Base-by-base conservation (phyloP, 2,888 invertebrate species). In the Drosophila subquinaria region DNA sequence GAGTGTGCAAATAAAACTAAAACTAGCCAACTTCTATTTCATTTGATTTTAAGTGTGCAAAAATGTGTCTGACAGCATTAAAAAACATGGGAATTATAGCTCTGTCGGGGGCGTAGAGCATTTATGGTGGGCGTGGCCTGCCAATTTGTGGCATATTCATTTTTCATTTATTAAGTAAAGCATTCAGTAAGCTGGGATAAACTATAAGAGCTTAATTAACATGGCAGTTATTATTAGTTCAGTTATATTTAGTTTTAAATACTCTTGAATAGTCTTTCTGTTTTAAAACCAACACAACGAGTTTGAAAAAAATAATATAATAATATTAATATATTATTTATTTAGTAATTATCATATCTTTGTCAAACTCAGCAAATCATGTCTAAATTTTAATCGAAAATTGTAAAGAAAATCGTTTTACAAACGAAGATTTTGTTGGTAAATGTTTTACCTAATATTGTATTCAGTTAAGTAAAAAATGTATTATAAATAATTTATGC, bases 1-100 rank as follows among this genome's bases (percentile, higher is more conserved):
- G 33, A 23, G n/a, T 35, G n/a, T 23, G 53, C 17, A 42, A 42
- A 42, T 42, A 42, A 11, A 57, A 36, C 42, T 50, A 9, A 11
- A 2, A 60, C n/a, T 9, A 20, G 15, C 27, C 30, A 15, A 33
- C 30, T 42, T 57, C 10, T 35, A 36, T 61, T 17, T 52, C n/a
- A 36, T 30, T 30, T 42, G 42, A n/a, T 33, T 48, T 40, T 52
- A 10, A 17, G 13, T 38, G 33, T 45, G 10, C 8, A 13, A 20
- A 13, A 27, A 9, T 36, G 42, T 47, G 40, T 50, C 17, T 10
- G 47, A 27, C 11, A 47, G 23, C 13, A 6, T 40, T 2, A n/a
- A 20, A 8, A 17, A 10, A 20, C 35, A 6, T 17, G 33, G 42
- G 23, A 15, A 59, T 50, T 23, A 35, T 4, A 43, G 20, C 1